Evolutionary conservation across 2,888 invertebrate species (phyloP), one percentile per base, ranked within the genome.

Genomic region (Yponomeuta plumbellus): DNA sequence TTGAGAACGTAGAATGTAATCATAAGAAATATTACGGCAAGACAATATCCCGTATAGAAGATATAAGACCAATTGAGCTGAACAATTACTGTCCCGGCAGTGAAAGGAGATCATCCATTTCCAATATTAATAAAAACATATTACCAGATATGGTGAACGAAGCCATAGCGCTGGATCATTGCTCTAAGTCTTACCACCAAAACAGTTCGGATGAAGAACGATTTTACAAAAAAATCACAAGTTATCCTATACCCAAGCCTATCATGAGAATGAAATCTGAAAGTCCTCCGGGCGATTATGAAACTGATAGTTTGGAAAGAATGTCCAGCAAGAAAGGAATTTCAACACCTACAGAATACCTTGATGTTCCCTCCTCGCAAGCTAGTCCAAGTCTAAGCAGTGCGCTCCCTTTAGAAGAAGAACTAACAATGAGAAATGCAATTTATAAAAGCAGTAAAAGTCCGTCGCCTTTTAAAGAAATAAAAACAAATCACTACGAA

Each of bases 341-440:
- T 69, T 88, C 89, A 34, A 93, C 94, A 6, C 93, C 94, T 0
- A 92, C 93, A 2, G 94, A 94, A 67, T 94, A 93, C 75, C 92
- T 92, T 0, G 95, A 95, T 72, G 81, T 94, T 6, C 92, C 94
- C 0, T 93, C 93, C 21, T 93, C 94, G 8, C 95, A 95, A 74
- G 93, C 95, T 0, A 95, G 95, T 75, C 95, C 96, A 3, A 94
- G 94, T 70, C 80, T 95, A 67, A 95, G 95, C 71, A 92, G 93
- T 2, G 95, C 95, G 0, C 80, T 96, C 66, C 96, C 96, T 0
- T 88, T 96, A 78, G 96, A 96, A 76, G 96, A 96, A 87, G 96
- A 96, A 80, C 86, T 96, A 71, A 96, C 95, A 26, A 95, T 96
- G 91, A 92, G 93, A 73, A 96, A 96, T 76, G 95, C 95, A 3